Evolutionary conservation across 1,140 invertebrate genomes (phyloP).

Genomic region (Hetaerina americana): DNA sequence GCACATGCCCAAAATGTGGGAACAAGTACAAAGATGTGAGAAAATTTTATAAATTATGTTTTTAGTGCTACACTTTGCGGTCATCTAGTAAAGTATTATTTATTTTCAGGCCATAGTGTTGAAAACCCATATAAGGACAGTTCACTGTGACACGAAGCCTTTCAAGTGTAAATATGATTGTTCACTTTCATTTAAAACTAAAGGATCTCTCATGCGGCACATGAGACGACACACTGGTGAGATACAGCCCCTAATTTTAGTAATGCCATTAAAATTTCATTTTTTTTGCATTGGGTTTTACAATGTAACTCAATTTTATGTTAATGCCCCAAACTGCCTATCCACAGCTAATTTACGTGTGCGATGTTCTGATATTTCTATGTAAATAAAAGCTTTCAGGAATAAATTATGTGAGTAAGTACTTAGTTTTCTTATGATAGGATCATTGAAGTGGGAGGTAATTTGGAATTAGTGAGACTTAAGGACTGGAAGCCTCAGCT

Average conservation of each 20-base stretch:
- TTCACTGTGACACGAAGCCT: background rate
- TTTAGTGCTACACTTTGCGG: background rate
- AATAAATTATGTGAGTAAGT: no score
- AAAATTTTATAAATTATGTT: background rate
- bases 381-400: no score
- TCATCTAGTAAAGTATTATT: background rate
- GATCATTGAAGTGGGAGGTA: no score
- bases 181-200: background rate
- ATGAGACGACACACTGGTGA: background rate
- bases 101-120: background rate
- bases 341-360: no score
- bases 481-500: no score
- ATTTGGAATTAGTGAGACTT: no score
- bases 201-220: background rate
- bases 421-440: no score
- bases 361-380: no score
- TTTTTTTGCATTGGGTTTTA: background rate
- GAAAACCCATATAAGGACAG: background rate
- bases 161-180: conserved; percentile 1
- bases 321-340: no score
- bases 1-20: background rate
- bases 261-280: background rate
- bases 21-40: conserved; percentile 2
- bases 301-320: no score
- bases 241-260: background rate